Evolutionary conservation across 2,797 vertebrate genomes (phyloP).

Genomic region (Tragelaphus eurycerus): DNA sequence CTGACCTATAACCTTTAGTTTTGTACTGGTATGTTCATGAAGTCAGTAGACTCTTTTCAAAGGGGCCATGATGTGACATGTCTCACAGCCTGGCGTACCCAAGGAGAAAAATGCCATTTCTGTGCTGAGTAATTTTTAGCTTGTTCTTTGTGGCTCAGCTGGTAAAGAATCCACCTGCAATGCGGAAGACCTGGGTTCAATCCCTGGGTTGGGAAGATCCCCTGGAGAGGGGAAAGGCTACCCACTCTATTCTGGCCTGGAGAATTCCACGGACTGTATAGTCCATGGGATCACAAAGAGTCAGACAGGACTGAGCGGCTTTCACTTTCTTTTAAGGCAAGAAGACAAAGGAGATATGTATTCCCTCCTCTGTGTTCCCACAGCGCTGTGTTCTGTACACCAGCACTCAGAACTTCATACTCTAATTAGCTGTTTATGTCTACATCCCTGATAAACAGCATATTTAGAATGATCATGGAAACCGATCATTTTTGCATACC

Average conservation of each 20-base stretch:
- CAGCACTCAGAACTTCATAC: background rate
- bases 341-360: background rate
- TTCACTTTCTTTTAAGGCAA: background rate
- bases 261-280: background rate
- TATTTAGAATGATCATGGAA: background rate
- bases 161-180: background rate
- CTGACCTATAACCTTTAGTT: background rate
- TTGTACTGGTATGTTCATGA: background rate
- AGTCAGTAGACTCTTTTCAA: background rate
- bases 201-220: background rate
- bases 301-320: background rate
- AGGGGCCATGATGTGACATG: background rate
- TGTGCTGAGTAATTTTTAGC: background rate
- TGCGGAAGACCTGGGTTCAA: background rate
- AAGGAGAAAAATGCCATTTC: background rate
- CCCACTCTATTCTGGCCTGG: background rate
- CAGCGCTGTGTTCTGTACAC: background rate
- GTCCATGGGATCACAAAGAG: background rate
- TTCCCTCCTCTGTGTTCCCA: background rate
- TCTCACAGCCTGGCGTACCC: background rate
- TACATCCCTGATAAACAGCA: background rate
- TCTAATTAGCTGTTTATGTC: background rate
- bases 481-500: background rate
- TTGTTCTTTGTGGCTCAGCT: background rate
- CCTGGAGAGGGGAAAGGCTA: background rate